These are phyloP conservation scores for Perizoma flavofasciatum DNA, from an alignment of 2,888 invertebrate genomes.

Conservation along the genomic window DNA sequence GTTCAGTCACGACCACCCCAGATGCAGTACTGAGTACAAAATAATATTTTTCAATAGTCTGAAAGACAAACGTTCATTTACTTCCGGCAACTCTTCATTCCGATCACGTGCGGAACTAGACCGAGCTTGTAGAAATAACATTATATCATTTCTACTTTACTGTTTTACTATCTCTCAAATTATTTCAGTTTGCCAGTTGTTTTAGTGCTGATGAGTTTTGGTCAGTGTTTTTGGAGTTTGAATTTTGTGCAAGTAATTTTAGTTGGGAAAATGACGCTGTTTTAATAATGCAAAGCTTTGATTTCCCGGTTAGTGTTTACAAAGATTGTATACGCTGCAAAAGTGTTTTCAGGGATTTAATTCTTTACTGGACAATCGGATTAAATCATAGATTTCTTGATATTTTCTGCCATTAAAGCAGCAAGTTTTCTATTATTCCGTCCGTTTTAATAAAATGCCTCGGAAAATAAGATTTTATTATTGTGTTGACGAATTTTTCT, in stretches of 20 bases:
- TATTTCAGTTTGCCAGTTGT: conserved; percentile 25
- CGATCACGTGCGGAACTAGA: conserved; percentile 42
- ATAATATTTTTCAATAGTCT: conserved; percentile 34
- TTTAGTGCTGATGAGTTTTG: not conserved
- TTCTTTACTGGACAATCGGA: too few species aligned
- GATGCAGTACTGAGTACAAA: conserved; percentile 32
- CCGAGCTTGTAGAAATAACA: conserved; percentile 37
- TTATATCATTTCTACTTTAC: conserved; percentile 42
- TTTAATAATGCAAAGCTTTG: too few species aligned
- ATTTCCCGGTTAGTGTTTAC: too few species aligned
- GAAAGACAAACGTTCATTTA: conserved; percentile 34
- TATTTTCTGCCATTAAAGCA: too few species aligned
- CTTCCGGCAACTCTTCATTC: conserved; percentile 29
- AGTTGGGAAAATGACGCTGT: too few species aligned
- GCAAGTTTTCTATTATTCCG: too few species aligned
- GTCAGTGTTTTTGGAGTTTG: not conserved
- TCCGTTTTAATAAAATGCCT: too few species aligned
- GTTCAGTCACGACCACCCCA: conserved; percentile 27
- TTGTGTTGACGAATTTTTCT: too few species aligned
- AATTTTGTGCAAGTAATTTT: not conserved
- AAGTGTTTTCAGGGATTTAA: too few species aligned
- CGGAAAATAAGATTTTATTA: too few species aligned
- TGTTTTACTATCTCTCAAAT: conserved; percentile 44
- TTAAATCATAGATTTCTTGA: too few species aligned
- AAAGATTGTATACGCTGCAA: too few species aligned